Conservation (phyloP, 2,113 vertebrate genomes). For the Atractosteus spatula region DNA sequence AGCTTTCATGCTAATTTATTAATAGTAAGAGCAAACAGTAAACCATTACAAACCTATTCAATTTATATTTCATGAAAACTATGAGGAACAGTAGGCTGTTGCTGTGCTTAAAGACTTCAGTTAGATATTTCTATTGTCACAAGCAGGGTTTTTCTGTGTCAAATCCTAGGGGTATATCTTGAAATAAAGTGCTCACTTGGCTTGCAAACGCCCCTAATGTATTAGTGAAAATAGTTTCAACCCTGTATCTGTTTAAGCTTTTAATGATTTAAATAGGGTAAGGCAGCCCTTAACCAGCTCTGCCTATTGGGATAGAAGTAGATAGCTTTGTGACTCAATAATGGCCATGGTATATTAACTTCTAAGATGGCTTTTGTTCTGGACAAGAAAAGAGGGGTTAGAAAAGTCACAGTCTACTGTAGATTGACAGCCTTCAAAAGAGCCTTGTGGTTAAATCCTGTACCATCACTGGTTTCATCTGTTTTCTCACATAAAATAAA, state of each 20-base stretch:
- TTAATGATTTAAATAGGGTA: background rate
- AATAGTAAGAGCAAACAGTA: too few species aligned
- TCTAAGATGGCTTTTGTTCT: background rate
- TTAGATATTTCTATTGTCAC: conserved; percentile 3
- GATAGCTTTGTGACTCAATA: background rate
- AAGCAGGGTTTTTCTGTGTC: background rate
- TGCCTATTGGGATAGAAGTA: background rate
- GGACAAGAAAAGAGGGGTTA: too few species aligned
- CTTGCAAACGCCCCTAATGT: conserved; percentile 7
- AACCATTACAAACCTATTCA: background rate
- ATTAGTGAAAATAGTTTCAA: conserved; percentile 6
- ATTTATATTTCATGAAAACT: conserved; percentile 7
- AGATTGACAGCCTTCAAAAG: too few species aligned
- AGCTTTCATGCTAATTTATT: too few species aligned
- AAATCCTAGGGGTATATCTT: background rate
- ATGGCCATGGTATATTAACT: background rate
- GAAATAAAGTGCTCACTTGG: conserved; percentile 2
- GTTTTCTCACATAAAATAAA: too few species aligned
- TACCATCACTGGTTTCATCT: too few species aligned
- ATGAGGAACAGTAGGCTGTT: background rate
- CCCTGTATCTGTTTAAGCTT: background rate
- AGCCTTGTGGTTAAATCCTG: too few species aligned
- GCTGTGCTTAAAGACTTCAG: background rate
- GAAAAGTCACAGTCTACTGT: too few species aligned
- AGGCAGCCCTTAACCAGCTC: background rate